Conservation (phyloP, 2,113 vertebrate species). For the Antechinus flavipes region DNA sequence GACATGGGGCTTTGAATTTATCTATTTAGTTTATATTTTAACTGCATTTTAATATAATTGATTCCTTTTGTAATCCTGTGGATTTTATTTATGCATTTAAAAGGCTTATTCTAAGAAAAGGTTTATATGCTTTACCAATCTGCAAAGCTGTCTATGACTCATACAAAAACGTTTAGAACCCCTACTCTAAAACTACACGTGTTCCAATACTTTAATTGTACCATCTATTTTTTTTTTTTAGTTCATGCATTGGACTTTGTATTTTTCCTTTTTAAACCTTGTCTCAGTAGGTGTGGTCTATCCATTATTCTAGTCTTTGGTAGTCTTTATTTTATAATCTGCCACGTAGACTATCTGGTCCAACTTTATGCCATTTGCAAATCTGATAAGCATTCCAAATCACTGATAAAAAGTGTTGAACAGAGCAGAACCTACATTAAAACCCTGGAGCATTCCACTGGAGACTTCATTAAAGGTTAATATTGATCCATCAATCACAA, state of each 20-base stretch:
- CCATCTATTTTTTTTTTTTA: background rate
- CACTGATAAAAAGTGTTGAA: background rate
- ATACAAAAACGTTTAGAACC: background rate
- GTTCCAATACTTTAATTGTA: background rate
- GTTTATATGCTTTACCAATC: background rate
- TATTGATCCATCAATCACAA: background rate
- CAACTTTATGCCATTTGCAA: background rate
- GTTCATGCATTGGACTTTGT: background rate
- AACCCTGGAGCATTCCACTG: background rate
- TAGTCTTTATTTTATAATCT: background rate
- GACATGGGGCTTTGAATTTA: background rate
- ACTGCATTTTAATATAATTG: background rate
- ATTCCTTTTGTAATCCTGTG: background rate
- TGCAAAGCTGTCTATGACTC: background rate
- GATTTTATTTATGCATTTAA: background rate
- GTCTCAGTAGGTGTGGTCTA: no score
- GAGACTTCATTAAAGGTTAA: background rate
- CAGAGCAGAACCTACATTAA: background rate
- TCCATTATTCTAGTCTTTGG: background rate
- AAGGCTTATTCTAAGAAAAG: background rate
- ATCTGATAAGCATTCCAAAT: background rate
- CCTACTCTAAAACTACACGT: background rate
- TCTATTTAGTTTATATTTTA: background rate
- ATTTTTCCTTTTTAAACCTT: background rate
- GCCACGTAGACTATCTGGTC: background rate